Percentiles rank a stretch among this genome's conserved stretches.
These are phyloP conservation scores for Craterocephalus amniculus DNA, from an alignment of 2,797 vertebrate species.

Conservation along the genomic window DNA sequence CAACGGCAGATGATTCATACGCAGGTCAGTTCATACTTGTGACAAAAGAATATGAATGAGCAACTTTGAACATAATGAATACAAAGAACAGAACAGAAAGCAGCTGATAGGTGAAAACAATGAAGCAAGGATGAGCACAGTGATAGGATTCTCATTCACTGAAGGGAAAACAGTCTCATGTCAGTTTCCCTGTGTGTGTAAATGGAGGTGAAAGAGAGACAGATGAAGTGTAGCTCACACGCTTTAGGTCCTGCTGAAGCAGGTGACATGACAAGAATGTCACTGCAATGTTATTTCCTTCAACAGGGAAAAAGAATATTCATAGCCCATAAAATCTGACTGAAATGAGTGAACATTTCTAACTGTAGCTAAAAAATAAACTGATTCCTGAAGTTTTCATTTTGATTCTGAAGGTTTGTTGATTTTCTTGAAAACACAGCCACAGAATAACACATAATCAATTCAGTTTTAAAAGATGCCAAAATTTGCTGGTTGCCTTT, in stretches of 20 bases:
- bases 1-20: not conserved
- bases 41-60: not conserved
- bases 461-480: not conserved
- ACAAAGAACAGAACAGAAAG: not conserved
- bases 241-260: not conserved
- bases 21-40: not conserved
- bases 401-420: not conserved
- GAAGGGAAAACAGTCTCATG: not conserved
- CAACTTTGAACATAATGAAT: not conserved
- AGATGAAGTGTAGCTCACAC: not conserved
- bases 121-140: not conserved
- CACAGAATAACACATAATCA: not conserved
- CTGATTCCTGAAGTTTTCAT: not conserved
- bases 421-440: not conserved
- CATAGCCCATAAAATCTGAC: not conserved
- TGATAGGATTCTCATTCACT: not conserved
- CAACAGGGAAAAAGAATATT: not conserved
- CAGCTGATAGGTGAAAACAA: not conserved
- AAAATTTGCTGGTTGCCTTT: not conserved
- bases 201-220: not conserved
- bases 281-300: not conserved
- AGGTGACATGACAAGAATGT: not conserved
- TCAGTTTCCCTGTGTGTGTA: not conserved
- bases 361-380: not conserved
- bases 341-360: not conserved